These are phyloP conservation scores for Regulus satrapa DNA, from an alignment of 2,113 vertebrate genomes.

Conservation along the genomic window DNA sequence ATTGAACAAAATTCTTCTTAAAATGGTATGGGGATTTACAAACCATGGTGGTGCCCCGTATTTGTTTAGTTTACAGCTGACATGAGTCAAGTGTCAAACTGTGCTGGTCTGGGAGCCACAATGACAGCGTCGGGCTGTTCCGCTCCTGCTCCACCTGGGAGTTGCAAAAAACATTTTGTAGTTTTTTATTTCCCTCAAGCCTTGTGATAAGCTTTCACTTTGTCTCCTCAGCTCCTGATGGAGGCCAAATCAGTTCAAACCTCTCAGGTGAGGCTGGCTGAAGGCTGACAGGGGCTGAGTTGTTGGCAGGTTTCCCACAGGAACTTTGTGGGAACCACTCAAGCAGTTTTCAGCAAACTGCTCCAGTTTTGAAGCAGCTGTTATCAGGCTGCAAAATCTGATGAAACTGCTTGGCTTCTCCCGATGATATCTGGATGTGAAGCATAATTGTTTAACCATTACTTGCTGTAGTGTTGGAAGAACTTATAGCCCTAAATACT, in stretches of 20 bases:
- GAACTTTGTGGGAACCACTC: background rate
- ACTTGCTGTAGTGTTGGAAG: background rate
- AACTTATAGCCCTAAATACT: background rate
- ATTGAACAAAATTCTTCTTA: background rate
- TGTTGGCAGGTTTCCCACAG: background rate
- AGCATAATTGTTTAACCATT: background rate
- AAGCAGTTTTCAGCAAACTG: background rate
- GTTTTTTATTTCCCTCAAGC: background rate
- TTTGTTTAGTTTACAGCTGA: background rate
- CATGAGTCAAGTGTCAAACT: background rate
- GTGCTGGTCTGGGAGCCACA: background rate
- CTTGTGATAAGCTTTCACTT: background rate
- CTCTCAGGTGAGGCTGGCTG: background rate
- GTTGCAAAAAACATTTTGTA: background rate
- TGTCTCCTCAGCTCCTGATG: background rate
- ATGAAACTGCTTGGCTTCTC: background rate
- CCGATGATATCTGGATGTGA: background rate
- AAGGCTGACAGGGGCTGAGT: background rate
- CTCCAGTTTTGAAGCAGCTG: background rate
- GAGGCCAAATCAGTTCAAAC: background rate
- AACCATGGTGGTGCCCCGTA: background rate
- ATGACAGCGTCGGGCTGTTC: background rate
- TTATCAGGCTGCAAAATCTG: background rate
- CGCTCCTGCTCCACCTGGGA: background rate
- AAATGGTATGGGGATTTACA: background rate